Base-by-base conservation (phyloP, 2,113 vertebrate genomes). In the Brachirus orientalis region DNA sequence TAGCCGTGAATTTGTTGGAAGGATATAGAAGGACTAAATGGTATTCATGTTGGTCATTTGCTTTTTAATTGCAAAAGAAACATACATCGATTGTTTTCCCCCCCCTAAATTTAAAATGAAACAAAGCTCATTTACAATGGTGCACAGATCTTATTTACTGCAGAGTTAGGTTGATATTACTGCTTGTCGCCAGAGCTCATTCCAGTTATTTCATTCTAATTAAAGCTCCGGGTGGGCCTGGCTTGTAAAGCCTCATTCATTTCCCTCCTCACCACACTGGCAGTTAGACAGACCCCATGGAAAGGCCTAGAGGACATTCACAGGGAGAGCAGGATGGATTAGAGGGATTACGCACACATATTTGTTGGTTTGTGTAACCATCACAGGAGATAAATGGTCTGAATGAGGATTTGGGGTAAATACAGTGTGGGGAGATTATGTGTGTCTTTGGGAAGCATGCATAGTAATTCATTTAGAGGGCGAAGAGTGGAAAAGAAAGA, bases 221-320 rank as follows among this genome's bases (percentile, higher is more conserved):
- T 86, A 90, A 88, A 86, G 80, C 80, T 79, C 72, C 18, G 62
- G 72, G 82, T 83, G 84, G 79, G 72, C 77, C 87, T 50, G 50
- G 63, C 78, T 69, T 52, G 41, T 72, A 85, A 85, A 89, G 68
- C 75, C 66, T 40, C n/a, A 67, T 82, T 89, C 82, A 88, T 88
- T 86, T 87, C 80, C 82, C 63, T 66, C 61, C 43, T 63, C 77
- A 4, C 69, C 63, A 58, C 75, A 44, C 57, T 72, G 69, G 77
- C 50, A 79, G 65, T 53, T 38, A 61, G 44, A 77, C 54, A 60
- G 82, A 87, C 74, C 84, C 77, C 77, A 76, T 79, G 70, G 69
- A 82, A 76, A 67, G 58, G 78, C 54, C 82, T 61, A 33, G 37
- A 68, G 69, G 75, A 77, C 69, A 66, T 70, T 72, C 79, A 67